These are phyloP conservation scores for Phrynocephalus versicolor DNA, from an alignment of 2,113 vertebrate species.

Conservation along the genomic window DNA sequence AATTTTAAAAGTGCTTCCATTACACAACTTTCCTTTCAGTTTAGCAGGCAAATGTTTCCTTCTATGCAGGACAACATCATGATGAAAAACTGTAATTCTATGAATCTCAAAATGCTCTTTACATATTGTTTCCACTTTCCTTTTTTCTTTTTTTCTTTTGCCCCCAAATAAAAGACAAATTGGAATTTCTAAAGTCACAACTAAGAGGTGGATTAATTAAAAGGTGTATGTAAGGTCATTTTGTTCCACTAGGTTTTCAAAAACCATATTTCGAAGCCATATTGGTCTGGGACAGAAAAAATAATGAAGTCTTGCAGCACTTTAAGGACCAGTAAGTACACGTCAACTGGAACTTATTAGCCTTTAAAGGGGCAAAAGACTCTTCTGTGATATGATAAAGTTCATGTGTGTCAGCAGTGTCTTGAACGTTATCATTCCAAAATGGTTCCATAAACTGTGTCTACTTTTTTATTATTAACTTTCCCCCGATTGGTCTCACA, in stretches of 20 bases:
- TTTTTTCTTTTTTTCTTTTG: not conserved
- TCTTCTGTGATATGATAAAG: too few relatives aligned
- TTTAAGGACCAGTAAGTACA: too few relatives aligned
- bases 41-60: not conserved
- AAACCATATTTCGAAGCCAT: not conserved
- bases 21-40: not conserved
- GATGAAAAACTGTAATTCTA: not conserved
- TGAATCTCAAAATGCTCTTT: not conserved
- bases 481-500: not conserved
- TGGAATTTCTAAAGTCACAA: not conserved
- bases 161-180: not conserved
- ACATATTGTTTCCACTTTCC: not conserved
- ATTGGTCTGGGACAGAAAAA: too few relatives aligned
- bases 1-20: accelerated
- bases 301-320: too few relatives aligned
- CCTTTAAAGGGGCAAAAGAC: too few relatives aligned
- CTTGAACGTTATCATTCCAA: not conserved
- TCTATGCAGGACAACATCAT: not conserved
- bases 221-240: not conserved
- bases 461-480: not conserved
- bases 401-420: not conserved
- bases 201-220: too few relatives aligned
- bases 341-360: too few relatives aligned
- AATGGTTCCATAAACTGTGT: not conserved
- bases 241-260: not conserved